Percentiles rank a stretch among this genome's conserved stretches.
Evolutionary conservation across 1,140 invertebrate species (phyloP).

Genomic region (Anastrepha ludens): DNA sequence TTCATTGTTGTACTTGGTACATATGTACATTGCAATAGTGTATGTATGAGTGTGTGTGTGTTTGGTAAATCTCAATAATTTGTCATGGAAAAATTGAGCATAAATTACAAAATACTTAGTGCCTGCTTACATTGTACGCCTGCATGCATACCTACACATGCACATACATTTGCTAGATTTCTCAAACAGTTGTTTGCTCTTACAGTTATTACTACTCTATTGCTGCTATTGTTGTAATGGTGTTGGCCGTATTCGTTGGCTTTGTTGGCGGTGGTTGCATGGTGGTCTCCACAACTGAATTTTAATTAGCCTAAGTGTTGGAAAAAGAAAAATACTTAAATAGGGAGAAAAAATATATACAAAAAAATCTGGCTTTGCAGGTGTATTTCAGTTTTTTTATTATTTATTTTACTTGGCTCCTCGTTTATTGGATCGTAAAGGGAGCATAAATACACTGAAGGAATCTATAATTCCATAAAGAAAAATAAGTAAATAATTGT

Average conservation of each 20-base stretch:
- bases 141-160: not conserved
- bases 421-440: too few relatives aligned
- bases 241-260: not conserved
- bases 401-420: too few relatives aligned
- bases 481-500: too few relatives aligned
- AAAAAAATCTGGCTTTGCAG: too few relatives aligned
- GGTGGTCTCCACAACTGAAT: slow-evolving; percentile 8
- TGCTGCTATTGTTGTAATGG: not conserved
- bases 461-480: too few relatives aligned
- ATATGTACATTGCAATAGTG: not conserved
- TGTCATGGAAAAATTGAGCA: slow-evolving; percentile 49
- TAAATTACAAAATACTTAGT: slow-evolving; percentile 50
- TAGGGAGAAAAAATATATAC: too few relatives aligned
- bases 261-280: slow-evolving; percentile 7
- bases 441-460: too few relatives aligned
- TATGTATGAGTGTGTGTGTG: not conserved
- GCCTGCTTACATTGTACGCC: not conserved
- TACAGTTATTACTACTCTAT: slow-evolving; percentile 14
- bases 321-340: not conserved
- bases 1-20: not conserved
- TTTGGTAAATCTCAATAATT: slow-evolving; percentile 30
- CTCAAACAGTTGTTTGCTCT: not conserved
- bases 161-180: slow-evolving; percentile 5
- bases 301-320: not conserved
- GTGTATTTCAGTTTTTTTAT: too few relatives aligned